phyloP scores from a whole-genome alignment of 2,797 vertebrate genomes.

The Halcyon smyrnensis region DNA sequence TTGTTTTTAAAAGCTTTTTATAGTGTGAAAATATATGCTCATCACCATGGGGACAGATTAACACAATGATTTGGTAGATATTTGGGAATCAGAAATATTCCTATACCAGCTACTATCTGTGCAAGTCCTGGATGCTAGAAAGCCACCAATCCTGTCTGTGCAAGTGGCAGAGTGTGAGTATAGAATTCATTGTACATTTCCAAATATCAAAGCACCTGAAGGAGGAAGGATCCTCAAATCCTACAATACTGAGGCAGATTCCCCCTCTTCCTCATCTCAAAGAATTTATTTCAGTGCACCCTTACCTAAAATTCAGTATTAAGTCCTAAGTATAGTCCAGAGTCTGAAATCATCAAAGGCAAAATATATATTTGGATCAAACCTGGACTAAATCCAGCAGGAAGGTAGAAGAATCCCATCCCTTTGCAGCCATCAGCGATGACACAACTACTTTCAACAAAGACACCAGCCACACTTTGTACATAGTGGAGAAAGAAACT shows the following conservation, averaged over 20 bases:
- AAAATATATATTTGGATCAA: not conserved
- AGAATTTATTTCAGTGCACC: not conserved
- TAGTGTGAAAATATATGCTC: slow-evolving; percentile 14
- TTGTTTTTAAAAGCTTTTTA: slow-evolving; percentile 16
- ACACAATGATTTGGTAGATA: not conserved
- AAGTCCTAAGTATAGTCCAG: not conserved
- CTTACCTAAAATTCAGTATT: not conserved
- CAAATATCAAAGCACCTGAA: not conserved
- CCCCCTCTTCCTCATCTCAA: not conserved
- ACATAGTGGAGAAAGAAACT: not conserved
- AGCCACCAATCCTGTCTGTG: not conserved
- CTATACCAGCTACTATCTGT: not conserved
- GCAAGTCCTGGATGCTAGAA: not conserved
- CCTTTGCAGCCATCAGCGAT: not conserved
- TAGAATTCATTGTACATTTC: not conserved
- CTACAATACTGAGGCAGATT: not conserved
- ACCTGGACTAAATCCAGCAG: not conserved
- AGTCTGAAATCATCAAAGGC: not conserved
- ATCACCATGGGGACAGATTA: slow-evolving; percentile 50
- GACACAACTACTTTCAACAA: not conserved
- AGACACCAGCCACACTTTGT: not conserved
- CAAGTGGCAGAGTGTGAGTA: not conserved
- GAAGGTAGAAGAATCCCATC: not conserved
- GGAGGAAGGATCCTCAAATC: not conserved
- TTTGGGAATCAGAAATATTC: not conserved